A percentile compares a stretch with the other conserved stretches of the same genome.
These are phyloP conservation scores for Jacana jacana DNA, from an alignment of 2,113 vertebrate species.

Conservation along the genomic window DNA sequence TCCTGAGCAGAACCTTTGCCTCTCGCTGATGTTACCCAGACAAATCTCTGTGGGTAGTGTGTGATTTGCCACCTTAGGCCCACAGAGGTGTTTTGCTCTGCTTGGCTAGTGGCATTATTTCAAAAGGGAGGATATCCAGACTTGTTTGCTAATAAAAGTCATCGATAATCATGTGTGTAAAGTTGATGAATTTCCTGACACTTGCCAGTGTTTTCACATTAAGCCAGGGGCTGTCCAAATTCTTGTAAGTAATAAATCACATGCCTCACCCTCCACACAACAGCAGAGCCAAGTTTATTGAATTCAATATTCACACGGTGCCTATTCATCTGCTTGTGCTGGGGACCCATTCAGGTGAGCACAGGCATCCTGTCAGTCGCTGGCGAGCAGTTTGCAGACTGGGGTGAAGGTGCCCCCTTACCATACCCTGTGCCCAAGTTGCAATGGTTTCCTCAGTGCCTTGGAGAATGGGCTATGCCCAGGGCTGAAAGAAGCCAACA, in stretches of 20 bases:
- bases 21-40: neutral
- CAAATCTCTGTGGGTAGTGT: neutral
- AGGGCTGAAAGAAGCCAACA: neutral
- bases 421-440: neutral
- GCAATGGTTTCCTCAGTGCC: neutral
- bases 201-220: slow-evolving; percentile 38
- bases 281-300: slow-evolving; percentile 31
- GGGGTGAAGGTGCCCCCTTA: neutral
- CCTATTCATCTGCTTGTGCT: slow-evolving; percentile 30
- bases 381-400: neutral
- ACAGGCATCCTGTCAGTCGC: neutral
- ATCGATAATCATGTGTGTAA: slow-evolving; percentile 4
- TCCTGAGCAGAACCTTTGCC: neutral
- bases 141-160: slow-evolving; percentile 47
- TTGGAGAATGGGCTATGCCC: neutral
- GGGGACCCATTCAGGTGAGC: slow-evolving; percentile 20
- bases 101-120: neutral
- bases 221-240: slow-evolving; percentile 58
- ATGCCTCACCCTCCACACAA: slow-evolving; percentile 44
- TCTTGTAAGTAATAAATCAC: slow-evolving; percentile 62
- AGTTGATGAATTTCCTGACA: slow-evolving; percentile 41
- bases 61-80: neutral
- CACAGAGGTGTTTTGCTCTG: neutral
- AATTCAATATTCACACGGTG: slow-evolving; percentile 47
- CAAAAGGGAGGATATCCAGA: slow-evolving; percentile 32